Percentiles rank a stretch among this genome's conserved stretches.
Conservation (phyloP, 2,797 vertebrate species). For the Leuciscus waleckii region DNA sequence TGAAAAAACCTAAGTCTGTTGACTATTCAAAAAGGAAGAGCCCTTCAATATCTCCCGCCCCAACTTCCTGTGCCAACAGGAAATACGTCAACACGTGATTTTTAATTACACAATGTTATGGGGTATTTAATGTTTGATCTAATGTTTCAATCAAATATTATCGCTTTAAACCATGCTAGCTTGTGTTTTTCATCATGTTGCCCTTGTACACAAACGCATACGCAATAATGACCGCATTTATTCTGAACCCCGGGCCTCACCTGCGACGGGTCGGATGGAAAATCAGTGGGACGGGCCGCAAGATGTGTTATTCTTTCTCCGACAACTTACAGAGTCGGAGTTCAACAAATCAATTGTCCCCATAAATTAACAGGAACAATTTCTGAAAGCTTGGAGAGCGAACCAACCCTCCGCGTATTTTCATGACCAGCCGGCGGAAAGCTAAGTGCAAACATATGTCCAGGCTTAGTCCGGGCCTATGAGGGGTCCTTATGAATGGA, state of each 20-base stretch:
- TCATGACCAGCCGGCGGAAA: constrained; percentile 77
- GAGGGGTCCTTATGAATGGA: constrained; percentile 78
- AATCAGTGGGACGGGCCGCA: constrained; percentile 2
- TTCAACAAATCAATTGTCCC: constrained; percentile 64
- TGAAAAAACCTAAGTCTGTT: background rate
- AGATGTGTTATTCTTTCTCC: constrained; percentile 43
- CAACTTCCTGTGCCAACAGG: background rate
- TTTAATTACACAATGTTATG: background rate
- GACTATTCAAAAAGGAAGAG: background rate
- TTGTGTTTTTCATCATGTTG: background rate
- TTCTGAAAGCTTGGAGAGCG: constrained; percentile 70
- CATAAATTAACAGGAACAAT: constrained; percentile 69
- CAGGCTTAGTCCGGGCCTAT: constrained; percentile 72
- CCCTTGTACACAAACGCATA: background rate
- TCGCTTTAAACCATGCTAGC: background rate
- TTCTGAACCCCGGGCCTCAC: constrained; percentile 7
- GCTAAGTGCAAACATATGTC: constrained; percentile 82
- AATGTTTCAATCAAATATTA: background rate
- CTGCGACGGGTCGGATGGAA: background rate
- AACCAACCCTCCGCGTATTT: constrained; percentile 74
- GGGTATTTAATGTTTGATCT: background rate
- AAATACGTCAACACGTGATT: background rate
- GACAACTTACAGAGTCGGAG: constrained; percentile 50
- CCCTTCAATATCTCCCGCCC: background rate
- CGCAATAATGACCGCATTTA: background rate